Evolutionary conservation across 2,113 vertebrate genomes (phyloP), one percentile per base, ranked within the genome.

Genomic region (Bolborhynchus lineola): DNA sequence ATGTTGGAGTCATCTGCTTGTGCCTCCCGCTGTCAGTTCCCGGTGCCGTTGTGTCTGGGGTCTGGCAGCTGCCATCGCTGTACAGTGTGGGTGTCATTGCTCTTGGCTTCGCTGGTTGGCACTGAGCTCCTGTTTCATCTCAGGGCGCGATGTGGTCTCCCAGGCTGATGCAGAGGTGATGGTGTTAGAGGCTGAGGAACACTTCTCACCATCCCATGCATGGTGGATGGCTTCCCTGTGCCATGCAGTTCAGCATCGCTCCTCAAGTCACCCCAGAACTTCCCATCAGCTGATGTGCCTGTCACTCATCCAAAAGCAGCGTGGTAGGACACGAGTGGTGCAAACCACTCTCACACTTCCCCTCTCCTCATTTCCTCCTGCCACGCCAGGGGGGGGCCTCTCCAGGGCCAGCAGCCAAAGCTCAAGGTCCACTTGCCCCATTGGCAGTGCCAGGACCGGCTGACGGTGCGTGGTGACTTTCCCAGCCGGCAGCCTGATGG

Each of bases 401-500:
- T 76, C 47, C 2, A 4, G 72, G n/a, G 13, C 21, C 59, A 68
- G 62, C 47, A 87, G 76, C 26, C 44, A 31, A 41, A 92, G 24
- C 44, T 44, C 10, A 0, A 4, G 42, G 46, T 26, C 17, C 24
- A 5, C 35, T 64, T 64, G 72, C 49, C 74, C 72, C 85, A 35
- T 53, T 11, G n/a, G 88, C 64, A 11, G 3, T 1, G 11, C n/a
- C 49, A 67, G 59, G 19, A 21, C 18, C 0, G 2, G 52, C 33
- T 57, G 9, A 4, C 4, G 37, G 57, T 90, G 71, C 78, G 82
- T 37, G 5, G 7, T 82, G 93, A 81, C 90, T 94, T 95, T 97
- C 90, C 75, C 59, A 64, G 92, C 35, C 91, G 0, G 83, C 97
- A 97, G 97, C 94, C 97, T 97, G 97, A 97, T 97, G 97, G 97